These are phyloP conservation scores for Entomyzon cyanotis DNA, from an alignment of 2,113 vertebrate genomes.

Conservation along the genomic window DNA sequence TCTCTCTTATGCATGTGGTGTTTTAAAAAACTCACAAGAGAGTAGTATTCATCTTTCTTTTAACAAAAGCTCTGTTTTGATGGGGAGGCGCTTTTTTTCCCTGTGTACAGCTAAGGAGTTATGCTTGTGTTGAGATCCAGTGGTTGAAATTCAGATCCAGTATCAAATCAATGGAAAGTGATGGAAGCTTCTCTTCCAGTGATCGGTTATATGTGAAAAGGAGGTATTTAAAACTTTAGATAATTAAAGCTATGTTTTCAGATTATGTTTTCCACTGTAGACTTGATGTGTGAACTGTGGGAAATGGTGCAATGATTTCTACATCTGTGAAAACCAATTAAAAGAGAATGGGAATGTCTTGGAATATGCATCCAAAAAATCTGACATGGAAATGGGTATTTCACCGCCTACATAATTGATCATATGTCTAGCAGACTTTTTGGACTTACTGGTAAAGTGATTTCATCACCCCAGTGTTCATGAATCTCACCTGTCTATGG, in stretches of 20 bases:
- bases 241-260: neutral
- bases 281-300: neutral
- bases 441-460: neutral
- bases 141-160: neutral
- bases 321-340: neutral
- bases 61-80: neutral
- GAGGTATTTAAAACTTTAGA: neutral
- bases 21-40: neutral
- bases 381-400: neutral
- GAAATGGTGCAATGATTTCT: neutral
- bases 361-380: neutral
- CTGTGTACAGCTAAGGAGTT: neutral
- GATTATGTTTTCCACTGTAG: neutral
- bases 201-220: neutral
- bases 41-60: neutral
- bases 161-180: neutral
- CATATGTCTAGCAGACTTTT: neutral
- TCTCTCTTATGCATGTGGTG: neutral
- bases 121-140: neutral
- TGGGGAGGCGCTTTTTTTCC: neutral
- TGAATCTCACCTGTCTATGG: neutral
- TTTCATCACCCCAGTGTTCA: neutral
- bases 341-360: neutral
- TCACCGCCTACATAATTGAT: neutral
- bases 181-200: neutral